Conservation (phyloP, 2,888 invertebrate genomes). For the Hydroisotoma schaefferi region DNA sequence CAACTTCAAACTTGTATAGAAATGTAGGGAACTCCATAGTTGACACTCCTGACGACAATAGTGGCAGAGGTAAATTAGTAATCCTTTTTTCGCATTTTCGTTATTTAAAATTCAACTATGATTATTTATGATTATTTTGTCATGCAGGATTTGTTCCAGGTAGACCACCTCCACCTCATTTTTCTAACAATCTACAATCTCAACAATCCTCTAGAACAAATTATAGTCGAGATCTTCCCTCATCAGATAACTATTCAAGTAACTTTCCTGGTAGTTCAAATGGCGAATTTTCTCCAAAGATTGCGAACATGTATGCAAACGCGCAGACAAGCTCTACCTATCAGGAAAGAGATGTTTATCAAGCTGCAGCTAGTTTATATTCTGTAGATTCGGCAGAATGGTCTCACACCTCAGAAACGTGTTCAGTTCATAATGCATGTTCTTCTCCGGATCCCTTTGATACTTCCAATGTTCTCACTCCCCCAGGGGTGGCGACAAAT, state of each 20-base stretch:
- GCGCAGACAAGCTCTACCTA: not conserved
- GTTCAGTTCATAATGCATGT: conserved; percentile 28
- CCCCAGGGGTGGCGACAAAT: conserved; percentile 48
- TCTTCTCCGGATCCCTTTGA: conserved; percentile 64
- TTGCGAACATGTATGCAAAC: conserved; percentile 8
- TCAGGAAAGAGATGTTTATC: conserved; percentile 19
- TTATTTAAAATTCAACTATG: conserved; percentile 6
- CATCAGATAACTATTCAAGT: not conserved
- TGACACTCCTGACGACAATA: conserved; percentile 70
- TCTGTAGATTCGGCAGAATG: conserved; percentile 40
- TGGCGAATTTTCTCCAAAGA: not conserved
- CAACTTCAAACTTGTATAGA: conserved; percentile 47
- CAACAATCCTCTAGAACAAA: not conserved
- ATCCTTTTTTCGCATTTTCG: not conserved
- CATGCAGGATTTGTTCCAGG: conserved; percentile 26
- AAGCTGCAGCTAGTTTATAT: conserved; percentile 25
- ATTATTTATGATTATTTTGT: conserved; percentile 8
- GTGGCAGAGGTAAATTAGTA: conserved; percentile 50
- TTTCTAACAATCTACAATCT: conserved; percentile 4
- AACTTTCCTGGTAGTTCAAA: not conserved
- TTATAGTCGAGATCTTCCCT: not conserved
- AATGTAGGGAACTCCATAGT: conserved; percentile 57
- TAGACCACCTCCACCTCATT: conserved; percentile 29
- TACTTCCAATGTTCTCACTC: conserved; percentile 55
- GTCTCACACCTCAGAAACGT: conserved; percentile 35